phyloP scores from a whole-genome alignment of 2,113 vertebrate genomes.

The Ondatra zibethicus region DNA sequence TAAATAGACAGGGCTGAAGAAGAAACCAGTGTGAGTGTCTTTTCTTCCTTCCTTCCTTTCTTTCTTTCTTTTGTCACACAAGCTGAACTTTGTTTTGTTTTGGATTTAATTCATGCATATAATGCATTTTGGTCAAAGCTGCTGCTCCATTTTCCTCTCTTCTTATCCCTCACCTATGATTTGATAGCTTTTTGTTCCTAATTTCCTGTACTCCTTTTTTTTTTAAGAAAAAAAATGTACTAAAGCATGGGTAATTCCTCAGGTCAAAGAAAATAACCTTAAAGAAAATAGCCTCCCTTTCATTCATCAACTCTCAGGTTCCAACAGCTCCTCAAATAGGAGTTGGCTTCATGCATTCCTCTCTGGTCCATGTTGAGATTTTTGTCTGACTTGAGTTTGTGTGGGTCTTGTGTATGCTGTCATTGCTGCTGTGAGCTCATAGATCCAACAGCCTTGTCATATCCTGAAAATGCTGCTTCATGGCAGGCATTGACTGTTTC shows the following conservation, averaged over 20 bases:
- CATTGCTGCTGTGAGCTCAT: neutral
- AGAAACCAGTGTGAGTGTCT: neutral
- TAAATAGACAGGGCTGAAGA: neutral
- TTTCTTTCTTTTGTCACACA: neutral
- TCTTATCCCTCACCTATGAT: neutral
- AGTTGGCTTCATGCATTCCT: neutral
- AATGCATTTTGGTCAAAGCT: neutral
- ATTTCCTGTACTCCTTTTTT: neutral
- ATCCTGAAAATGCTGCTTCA: neutral
- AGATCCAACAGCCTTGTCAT: neutral
- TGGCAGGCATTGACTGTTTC: neutral
- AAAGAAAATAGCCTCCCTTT: neutral
- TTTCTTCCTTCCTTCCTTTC: too few species aligned
- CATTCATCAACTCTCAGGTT: neutral
- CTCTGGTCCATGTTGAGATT: neutral
- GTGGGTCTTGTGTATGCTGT: neutral
- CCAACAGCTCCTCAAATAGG: neutral
- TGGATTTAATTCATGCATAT: neutral
- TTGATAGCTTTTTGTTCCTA: neutral
- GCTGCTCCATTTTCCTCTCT: neutral
- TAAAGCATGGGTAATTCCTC: neutral
- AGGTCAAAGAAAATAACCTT: neutral
- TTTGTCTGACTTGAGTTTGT: neutral
- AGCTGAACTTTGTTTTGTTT: neutral
- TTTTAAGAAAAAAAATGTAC: neutral